Conservation (phyloP, 2,888 invertebrate species). For the Adelognathus sp. region DNA sequence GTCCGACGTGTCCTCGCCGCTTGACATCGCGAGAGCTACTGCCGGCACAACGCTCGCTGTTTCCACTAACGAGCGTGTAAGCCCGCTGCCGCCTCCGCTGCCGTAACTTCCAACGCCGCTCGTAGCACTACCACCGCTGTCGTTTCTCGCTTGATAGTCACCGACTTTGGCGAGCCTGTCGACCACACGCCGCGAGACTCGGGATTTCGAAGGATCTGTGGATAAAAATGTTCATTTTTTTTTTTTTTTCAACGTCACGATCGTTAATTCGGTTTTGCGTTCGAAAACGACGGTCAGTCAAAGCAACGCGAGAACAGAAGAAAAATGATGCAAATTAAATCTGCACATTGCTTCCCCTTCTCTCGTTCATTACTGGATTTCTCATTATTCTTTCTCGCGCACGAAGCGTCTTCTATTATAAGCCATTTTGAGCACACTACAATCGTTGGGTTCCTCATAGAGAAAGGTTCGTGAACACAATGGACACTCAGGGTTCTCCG, state of each 20-base stretch:
- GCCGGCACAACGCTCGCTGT: conserved; percentile 58
- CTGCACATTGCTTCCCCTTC: too few relatives aligned
- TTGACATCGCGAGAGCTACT: conserved; percentile 77
- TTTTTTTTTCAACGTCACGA: not conserved
- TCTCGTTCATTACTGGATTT: too few relatives aligned
- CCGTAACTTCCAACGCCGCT: conserved; percentile 43
- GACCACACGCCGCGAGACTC: conserved; percentile 21
- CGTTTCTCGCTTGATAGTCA: conserved; percentile 37
- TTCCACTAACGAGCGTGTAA: conserved; percentile 22
- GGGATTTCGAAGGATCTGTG: conserved; percentile 40
- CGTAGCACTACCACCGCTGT: conserved; percentile 4
- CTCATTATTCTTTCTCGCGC: too few relatives aligned
- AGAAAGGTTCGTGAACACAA: too few relatives aligned
- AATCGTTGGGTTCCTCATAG: too few relatives aligned
- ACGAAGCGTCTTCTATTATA: too few relatives aligned
- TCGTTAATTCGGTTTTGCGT: not conserved
- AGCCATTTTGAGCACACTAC: too few relatives aligned
- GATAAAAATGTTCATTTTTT: too few relatives aligned
- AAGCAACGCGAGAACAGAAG: not conserved
- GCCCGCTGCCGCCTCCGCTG: conserved; percentile 21
- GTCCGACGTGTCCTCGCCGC: conserved; percentile 74
- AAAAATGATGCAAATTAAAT: too few relatives aligned
- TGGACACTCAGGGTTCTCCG: too few relatives aligned
- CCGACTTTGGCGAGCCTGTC: conserved; percentile 18
- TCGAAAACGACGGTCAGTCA: not conserved